Conservation (phyloP, 1,140 invertebrate genomes). For the Lanistes nyassanus region DNA sequence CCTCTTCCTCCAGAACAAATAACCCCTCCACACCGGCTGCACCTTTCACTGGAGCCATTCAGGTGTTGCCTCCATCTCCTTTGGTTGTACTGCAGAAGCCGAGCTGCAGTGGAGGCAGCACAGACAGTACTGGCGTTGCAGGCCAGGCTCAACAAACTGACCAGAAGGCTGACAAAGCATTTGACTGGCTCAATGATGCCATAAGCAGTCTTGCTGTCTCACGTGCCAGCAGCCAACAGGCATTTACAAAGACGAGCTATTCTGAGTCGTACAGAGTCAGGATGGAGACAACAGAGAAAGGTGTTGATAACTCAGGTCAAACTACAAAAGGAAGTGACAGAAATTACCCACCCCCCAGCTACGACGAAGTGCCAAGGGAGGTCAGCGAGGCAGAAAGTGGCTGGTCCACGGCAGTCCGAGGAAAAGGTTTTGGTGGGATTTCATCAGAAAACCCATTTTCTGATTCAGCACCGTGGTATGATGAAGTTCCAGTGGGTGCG, state of each 20-base stretch:
- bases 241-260: no score
- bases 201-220: constrained; percentile 54
- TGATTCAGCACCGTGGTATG: no score
- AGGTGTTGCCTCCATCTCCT: constrained; percentile 14
- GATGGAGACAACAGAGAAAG: constrained; percentile 5
- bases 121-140: background rate
- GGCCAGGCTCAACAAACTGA: background rate
- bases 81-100: background rate
- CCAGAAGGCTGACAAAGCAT: constrained; percentile 56
- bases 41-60: background rate
- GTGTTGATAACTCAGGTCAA: constrained; percentile 18
- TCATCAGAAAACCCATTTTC: background rate
- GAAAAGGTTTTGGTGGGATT: background rate
- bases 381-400: constrained; percentile 1
- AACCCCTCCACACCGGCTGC: background rate
- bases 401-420: background rate
- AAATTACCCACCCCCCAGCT: constrained; percentile 1
- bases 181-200: constrained; percentile 66
- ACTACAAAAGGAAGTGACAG: no score
- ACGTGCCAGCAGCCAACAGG: constrained; percentile 32
- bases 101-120: no score
- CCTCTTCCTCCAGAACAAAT: background rate
- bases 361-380: constrained; percentile 10
- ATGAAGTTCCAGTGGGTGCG: no score
- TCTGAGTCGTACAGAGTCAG: background rate